Evolutionary conservation across 2,797 vertebrate species (phyloP).

Genomic region (Xiphorhynchus erythropygius): DNA sequence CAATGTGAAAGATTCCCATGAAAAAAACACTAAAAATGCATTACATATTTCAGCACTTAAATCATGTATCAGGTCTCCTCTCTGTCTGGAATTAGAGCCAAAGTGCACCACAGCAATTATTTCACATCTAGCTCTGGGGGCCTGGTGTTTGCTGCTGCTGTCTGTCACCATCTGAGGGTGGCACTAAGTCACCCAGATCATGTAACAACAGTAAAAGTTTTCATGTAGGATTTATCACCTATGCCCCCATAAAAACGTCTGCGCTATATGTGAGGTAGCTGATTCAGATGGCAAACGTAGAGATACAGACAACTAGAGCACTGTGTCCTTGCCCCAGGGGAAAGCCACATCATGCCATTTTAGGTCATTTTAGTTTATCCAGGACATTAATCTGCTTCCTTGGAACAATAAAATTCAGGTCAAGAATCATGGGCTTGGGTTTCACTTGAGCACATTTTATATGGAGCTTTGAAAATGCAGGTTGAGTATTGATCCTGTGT

Average conservation of each 20-base stretch:
- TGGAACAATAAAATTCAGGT: neutral
- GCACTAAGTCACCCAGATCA: neutral
- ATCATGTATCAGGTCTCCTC: neutral
- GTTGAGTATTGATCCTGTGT: fast-evolving
- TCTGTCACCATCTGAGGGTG: neutral
- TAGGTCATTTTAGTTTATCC: neutral
- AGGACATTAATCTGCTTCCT: neutral
- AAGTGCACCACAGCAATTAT: neutral
- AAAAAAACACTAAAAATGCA: neutral
- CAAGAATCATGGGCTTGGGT: neutral
- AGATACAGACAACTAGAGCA: neutral
- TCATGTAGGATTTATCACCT: neutral
- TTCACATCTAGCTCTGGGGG: neutral
- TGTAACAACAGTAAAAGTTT: neutral
- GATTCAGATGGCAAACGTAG: neutral
- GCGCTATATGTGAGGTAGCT: neutral
- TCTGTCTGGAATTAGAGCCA: neutral
- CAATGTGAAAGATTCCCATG: neutral
- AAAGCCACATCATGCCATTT: neutral
- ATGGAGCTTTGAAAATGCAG: neutral
- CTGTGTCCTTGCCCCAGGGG: neutral
- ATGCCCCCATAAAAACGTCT: neutral
- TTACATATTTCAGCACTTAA: neutral
- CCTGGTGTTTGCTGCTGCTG: neutral
- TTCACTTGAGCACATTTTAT: neutral